Percentiles rank a stretch among this genome's conserved stretches.
These are phyloP conservation scores for Drosophila paramelanica DNA, from an alignment of 2,888 invertebrate genomes.

Conservation along the genomic window DNA sequence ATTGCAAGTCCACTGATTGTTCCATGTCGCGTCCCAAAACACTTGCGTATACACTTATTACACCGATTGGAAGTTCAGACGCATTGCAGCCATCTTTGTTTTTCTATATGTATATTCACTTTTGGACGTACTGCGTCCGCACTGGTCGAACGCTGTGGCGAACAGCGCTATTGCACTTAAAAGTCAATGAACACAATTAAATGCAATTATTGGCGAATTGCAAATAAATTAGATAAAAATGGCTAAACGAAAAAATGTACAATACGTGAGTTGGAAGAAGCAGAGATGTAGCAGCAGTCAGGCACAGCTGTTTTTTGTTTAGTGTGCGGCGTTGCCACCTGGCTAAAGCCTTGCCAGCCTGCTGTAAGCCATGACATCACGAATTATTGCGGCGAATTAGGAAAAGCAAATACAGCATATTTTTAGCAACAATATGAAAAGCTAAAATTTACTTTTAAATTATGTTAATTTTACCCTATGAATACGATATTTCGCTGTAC, in stretches of 20 bases:
- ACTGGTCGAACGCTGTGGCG: slow-evolving; percentile 6
- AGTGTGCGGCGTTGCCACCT: slow-evolving; percentile 57
- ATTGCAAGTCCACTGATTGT: slow-evolving; percentile 61
- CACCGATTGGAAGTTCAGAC: slow-evolving; percentile 34
- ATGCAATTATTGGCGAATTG: slow-evolving; percentile 32
- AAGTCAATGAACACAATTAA: slow-evolving; percentile 30
- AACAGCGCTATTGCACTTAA: slow-evolving; percentile 10
- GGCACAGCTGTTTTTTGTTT: slow-evolving; percentile 74
- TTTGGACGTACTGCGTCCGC: slow-evolving; percentile 7
- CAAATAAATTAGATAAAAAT: slow-evolving; percentile 37
- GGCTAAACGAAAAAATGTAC: slow-evolving; percentile 54
- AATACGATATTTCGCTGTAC: not conserved
- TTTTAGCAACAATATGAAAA: too few species aligned
- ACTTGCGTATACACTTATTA: slow-evolving; percentile 43
- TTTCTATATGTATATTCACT: slow-evolving; percentile 20
- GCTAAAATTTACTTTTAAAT: too few species aligned
- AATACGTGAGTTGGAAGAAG: slow-evolving; percentile 59
- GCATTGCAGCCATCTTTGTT: slow-evolving; percentile 53
- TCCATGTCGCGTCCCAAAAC: slow-evolving; percentile 49
- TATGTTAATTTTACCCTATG: not conserved
- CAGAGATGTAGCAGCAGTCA: slow-evolving; percentile 47
- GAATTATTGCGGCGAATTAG: not conserved
- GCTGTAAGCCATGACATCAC: slow-evolving; percentile 30
- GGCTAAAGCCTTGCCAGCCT: slow-evolving; percentile 4
- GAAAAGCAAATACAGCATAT: not conserved